phyloP scores from a whole-genome alignment of 2,888 invertebrate genomes.

The Temnothorax rugatulus region DNA sequence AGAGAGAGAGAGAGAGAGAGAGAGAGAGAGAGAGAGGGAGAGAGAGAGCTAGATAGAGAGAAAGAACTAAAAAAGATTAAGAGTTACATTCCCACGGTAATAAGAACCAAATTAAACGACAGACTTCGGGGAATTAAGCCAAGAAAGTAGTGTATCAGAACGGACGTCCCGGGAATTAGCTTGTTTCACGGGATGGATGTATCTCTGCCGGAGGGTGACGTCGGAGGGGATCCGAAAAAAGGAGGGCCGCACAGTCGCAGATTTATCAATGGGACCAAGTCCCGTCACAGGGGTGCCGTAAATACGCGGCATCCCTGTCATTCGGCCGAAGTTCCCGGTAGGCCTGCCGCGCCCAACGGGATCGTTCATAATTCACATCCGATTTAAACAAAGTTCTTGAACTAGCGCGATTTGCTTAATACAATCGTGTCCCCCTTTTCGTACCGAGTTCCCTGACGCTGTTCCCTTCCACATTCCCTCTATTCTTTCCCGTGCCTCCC shows the following conservation, averaged over 20 bases:
- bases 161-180: constrained; percentile 49
- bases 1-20: not conserved
- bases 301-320: constrained; percentile 69
- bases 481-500: not conserved
- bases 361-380: constrained; percentile 81
- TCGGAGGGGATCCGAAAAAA: constrained; percentile 43
- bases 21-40: too few species aligned
- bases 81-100: constrained; percentile 28
- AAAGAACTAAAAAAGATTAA: constrained; percentile 20
- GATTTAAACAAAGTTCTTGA: constrained; percentile 80
- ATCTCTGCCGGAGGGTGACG: constrained; percentile 23
- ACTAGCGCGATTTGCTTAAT: constrained; percentile 77
- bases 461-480: not conserved
- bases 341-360: constrained; percentile 73
- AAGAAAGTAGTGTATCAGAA: constrained; percentile 48
- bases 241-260: constrained; percentile 48
- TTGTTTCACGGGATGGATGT: constrained; percentile 30
- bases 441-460: not conserved
- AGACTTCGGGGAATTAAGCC: constrained; percentile 42
- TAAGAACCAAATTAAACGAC: constrained; percentile 46
- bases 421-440: constrained; percentile 66
- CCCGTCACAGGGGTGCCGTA: constrained; percentile 70
- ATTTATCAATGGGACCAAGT: constrained; percentile 75
- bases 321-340: constrained; percentile 66
- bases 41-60: too few species aligned